Percentiles rank a stretch among this genome's conserved stretches.
Evolutionary conservation across 2,797 vertebrate genomes (phyloP).

Genomic region (Sebastes goodei): DNA sequence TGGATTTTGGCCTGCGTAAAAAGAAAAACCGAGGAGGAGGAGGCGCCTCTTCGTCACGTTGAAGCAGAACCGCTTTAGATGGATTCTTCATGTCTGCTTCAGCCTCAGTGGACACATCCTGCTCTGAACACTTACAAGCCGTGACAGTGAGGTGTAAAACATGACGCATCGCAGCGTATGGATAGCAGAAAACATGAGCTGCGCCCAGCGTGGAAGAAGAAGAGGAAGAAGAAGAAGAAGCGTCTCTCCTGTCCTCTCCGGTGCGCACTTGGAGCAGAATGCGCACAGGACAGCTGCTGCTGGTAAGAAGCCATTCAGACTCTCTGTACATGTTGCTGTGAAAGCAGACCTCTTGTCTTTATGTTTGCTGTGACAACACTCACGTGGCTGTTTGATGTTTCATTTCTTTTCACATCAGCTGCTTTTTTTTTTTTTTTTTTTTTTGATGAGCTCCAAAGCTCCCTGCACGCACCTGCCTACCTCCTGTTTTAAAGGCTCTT

Average conservation of each 20-base stretch:
- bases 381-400: constrained; percentile 52
- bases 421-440: constrained; percentile 20
- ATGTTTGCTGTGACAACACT: constrained; percentile 66
- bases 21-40: constrained; percentile 64
- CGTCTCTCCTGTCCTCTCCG: constrained; percentile 24
- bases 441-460: constrained; percentile 22
- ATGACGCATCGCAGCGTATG: constrained; percentile 58
- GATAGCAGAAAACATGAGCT: constrained; percentile 53
- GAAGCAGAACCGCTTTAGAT: constrained; percentile 59
- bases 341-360: constrained; percentile 35
- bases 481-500: constrained; percentile 33
- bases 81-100: constrained; percentile 68
- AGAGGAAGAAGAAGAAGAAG: constrained; percentile 36
- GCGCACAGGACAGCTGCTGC: constrained; percentile 36
- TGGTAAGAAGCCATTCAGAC: constrained; percentile 55
- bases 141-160: constrained; percentile 53
- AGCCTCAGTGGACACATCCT: constrained; percentile 59
- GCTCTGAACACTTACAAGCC: constrained; percentile 55
- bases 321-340: neutral
- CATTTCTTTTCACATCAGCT: constrained; percentile 52
- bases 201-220: constrained; percentile 32
- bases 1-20: constrained; percentile 53
- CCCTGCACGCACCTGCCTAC: constrained; percentile 61
- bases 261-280: constrained; percentile 51
- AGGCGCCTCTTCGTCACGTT: constrained; percentile 63